Evolutionary conservation across 2,113 vertebrate species (phyloP).

Genomic region (Meleagris gallopavo): DNA sequence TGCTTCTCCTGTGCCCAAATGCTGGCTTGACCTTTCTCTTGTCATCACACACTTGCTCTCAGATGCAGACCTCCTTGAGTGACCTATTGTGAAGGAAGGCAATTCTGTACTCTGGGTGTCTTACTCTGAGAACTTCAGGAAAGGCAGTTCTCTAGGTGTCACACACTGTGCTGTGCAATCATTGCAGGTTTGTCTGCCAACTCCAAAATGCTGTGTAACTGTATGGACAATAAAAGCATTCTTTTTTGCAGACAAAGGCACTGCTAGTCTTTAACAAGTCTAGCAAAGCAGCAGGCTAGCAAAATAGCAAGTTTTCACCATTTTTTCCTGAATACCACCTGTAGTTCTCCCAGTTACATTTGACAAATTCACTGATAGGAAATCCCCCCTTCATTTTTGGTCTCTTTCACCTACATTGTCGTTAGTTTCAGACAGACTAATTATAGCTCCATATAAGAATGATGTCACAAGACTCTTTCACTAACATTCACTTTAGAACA

Average conservation of each 20-base stretch:
- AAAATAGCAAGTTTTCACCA: neutral
- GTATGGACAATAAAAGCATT: neutral
- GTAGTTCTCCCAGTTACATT: neutral
- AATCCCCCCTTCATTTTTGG: neutral
- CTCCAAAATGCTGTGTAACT: neutral
- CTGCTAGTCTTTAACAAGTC: neutral
- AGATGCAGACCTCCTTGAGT: neutral
- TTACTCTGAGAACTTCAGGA: neutral
- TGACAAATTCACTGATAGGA: fast-evolving
- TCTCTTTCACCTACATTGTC: neutral
- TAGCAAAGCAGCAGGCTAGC: neutral
- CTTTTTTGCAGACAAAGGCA: neutral
- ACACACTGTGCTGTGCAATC: neutral
- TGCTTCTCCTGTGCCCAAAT: neutral
- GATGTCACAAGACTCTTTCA: neutral
- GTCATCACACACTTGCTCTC: neutral
- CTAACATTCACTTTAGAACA: neutral
- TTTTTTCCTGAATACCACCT: neutral
- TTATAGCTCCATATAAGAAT: neutral
- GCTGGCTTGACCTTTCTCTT: neutral
- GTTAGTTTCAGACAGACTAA: neutral
- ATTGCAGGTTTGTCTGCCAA: neutral
- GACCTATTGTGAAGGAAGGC: neutral
- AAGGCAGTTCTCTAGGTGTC: neutral
- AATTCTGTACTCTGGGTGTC: neutral